A percentile compares a stretch with the other conserved stretches of the same genome.
phyloP scores from a whole-genome alignment of 2,888 invertebrate species.

The Drosophila peninsularis region DNA sequence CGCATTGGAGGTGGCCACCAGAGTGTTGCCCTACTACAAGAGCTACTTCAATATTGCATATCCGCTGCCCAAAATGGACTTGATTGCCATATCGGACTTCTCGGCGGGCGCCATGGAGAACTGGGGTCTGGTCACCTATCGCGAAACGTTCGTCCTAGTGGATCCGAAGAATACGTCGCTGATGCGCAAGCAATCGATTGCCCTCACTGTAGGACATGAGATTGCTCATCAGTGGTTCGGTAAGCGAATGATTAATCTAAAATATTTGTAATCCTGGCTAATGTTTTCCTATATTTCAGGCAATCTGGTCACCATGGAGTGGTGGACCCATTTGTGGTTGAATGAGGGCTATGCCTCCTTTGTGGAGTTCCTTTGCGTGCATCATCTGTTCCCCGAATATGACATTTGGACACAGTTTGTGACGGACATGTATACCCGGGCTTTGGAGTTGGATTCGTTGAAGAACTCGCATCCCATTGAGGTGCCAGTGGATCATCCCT shows the following conservation, averaged over 20 bases:
- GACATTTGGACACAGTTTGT: conserved; percentile 99
- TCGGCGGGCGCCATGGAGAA: conserved; percentile 99
- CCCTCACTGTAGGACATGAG: conserved; percentile 95
- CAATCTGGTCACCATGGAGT: conserved; percentile 98
- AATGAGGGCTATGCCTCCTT: conserved; percentile 99
- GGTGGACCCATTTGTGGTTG: conserved; percentile 98
- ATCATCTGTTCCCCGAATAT: conserved; percentile 96
- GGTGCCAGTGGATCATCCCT: conserved; percentile 96
- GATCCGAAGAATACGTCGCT: conserved; percentile 96
- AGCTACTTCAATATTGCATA: conserved; percentile 97
- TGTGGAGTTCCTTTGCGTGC: conserved; percentile 97
- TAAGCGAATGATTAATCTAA: conserved; percentile 38
- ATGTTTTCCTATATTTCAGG: conserved; percentile 49
- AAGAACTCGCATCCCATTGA: conserved; percentile 98
- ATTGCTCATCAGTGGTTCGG: conserved; percentile 99
- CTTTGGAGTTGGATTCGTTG: conserved; percentile 93
- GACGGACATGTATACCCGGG: conserved; percentile 93
- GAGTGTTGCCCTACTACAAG: conserved; percentile 96
- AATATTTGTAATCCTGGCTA: background rate
- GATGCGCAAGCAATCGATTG: conserved; percentile 93
- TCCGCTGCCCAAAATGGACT: conserved; percentile 97
- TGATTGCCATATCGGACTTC: conserved; percentile 98
- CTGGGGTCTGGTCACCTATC: conserved; percentile 97
- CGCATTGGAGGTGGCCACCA: conserved; percentile 95
- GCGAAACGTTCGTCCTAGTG: conserved; percentile 95